Percentiles rank a stretch among this genome's conserved stretches.
Evolutionary conservation across 1,140 invertebrate species (phyloP).

Genomic region (Ditylenchus dipsaci): DNA sequence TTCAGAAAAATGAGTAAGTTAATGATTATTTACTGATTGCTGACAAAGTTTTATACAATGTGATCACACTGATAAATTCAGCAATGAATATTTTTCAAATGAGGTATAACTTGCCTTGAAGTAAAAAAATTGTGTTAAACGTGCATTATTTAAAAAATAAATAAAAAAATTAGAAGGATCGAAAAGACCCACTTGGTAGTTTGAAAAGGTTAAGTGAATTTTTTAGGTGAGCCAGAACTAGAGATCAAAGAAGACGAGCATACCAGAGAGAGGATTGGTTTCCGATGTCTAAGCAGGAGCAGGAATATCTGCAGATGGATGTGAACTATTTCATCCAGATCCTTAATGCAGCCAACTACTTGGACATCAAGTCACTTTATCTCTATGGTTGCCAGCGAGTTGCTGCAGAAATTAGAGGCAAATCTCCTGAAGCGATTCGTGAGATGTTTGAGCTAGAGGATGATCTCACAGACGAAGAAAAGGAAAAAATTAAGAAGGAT

Average conservation of each 20-base stretch:
- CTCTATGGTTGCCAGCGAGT: conserved; percentile 10
- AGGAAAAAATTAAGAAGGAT: conserved; percentile 15
- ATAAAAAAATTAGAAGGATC: too few species aligned
- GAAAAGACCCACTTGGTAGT: too few species aligned
- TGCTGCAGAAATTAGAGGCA: conserved; percentile 18
- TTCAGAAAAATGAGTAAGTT: too few species aligned
- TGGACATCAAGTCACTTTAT: conserved; percentile 26
- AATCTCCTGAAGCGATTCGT: conserved; percentile 28
- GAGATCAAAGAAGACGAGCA: background rate
- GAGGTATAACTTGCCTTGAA: too few species aligned
- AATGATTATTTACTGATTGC: too few species aligned
- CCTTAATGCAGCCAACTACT: conserved; percentile 14
- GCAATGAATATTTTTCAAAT: too few species aligned
- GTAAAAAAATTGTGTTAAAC: too few species aligned
- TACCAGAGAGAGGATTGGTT: background rate
- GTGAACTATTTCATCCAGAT: conserved; percentile 24
- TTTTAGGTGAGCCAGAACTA: too few species aligned
- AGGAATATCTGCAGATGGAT: conserved; percentile 16
- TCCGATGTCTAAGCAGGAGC: conserved; percentile 9
- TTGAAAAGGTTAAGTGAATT: too few species aligned
- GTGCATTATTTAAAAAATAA: too few species aligned
- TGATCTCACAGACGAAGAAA: conserved; percentile 30
- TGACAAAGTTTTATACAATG: too few species aligned
- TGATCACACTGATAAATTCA: too few species aligned
- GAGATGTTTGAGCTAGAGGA: conserved; percentile 13